Evolutionary conservation across 1,140 invertebrate genomes (phyloP).

Genomic region (Doryteuthis pealeii): DNA sequence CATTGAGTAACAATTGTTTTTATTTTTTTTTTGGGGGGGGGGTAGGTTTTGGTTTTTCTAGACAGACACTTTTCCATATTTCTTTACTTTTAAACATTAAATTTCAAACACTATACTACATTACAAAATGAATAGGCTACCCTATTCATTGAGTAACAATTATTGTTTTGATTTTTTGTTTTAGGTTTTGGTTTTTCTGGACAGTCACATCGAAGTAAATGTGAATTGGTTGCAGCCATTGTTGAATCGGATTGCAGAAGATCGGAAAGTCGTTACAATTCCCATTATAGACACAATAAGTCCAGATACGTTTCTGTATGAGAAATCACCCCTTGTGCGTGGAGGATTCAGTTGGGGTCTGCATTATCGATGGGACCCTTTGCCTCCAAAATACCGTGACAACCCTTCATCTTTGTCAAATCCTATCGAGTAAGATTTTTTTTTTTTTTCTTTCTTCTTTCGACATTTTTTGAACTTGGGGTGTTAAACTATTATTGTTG

Average conservation of each 20-base stretch:
- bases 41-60: too few relatives aligned
- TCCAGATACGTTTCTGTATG: slow-evolving; percentile 76
- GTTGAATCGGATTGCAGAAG: slow-evolving; percentile 85
- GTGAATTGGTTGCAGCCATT: slow-evolving; percentile 93
- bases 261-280: slow-evolving; percentile 79
- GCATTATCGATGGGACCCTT: slow-evolving; percentile 55
- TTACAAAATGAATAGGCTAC: too few relatives aligned
- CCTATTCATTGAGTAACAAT: too few relatives aligned
- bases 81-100: too few relatives aligned
- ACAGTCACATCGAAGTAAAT: slow-evolving; percentile 97
- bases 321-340: slow-evolving; percentile 41
- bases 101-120: too few relatives aligned
- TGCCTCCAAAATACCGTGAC: slow-evolving; percentile 33
- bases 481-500: too few relatives aligned
- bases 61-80: too few relatives aligned
- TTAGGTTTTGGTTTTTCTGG: slow-evolving; percentile 95
- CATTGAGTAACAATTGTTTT: too few relatives aligned
- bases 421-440: slow-evolving; percentile 39
- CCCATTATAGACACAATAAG: slow-evolving; percentile 96
- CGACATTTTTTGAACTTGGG: too few relatives aligned
- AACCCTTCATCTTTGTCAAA: slow-evolving; percentile 20
- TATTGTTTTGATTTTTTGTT: slow-evolving; percentile 1
- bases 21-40: too few relatives aligned
- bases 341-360: slow-evolving; percentile 59
- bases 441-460: too few relatives aligned